Base-by-base conservation (phyloP, 2,888 invertebrate genomes). In the Callimorpha dominula region DNA sequence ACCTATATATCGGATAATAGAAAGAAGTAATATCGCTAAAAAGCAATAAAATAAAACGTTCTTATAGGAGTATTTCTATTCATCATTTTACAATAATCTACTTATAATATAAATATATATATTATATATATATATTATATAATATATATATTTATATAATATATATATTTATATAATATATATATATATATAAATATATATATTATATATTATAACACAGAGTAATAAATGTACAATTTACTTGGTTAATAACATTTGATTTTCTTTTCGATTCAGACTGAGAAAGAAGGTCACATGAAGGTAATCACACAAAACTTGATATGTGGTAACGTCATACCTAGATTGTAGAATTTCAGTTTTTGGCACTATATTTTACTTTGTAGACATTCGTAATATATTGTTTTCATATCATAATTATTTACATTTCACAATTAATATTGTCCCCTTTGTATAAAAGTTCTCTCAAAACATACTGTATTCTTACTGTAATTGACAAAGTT, bases 201-300 rank as follows among this genome's bases (percentile, higher is more conserved):
- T 57, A 11, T 3, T n/a, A 11, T 57, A 20, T n/a, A n/a, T 54
- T n/a, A 11, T n/a, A n/a, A 54, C n/a, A n/a, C 54, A 54, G 14
- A 50, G n/a, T 31, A 57, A 31, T 57, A 31, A 31, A 60, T 60
- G 7, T n/a, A 68, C 57, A 46, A 73, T 65, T 67, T 9, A 50
- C 54, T 73, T 68, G 52, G 65, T 69, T 62, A 75, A 70, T 78
- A 70, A 83, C 76, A 78, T 81, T 81, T 64, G 70, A 74, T 72
- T 74, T 87, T 85, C 72, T 88, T 88, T 90, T 87, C 78, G 71
- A 87, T 85, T 79, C 92, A 93, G 92, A 89, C 84, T 72, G 90
- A 91, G 79, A 86, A 77, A 74, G 81, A 86, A 73, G 89, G 82
- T 77, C 84, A 87, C 76, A 87, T 81, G 84, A 92, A 93, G 93